phyloP scores from a whole-genome alignment of 2,113 vertebrate genomes.

The Lagenorhynchus albirostris region DNA sequence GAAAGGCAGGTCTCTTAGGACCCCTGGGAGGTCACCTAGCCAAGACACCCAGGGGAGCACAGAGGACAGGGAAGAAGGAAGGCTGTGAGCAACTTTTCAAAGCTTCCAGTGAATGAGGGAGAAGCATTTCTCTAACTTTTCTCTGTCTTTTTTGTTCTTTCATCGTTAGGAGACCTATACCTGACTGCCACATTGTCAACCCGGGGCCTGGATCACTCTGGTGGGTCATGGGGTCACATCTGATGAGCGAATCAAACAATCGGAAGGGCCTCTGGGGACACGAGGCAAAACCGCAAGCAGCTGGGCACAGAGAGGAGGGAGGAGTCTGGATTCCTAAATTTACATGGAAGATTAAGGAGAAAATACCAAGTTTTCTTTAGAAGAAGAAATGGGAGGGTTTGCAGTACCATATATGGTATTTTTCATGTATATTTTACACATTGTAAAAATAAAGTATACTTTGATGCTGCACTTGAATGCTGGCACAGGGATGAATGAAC shows the following conservation, averaged over 20 bases:
- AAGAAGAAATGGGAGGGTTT: not conserved
- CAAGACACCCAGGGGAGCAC: not conserved
- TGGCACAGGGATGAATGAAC: not conserved
- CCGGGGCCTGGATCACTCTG: not conserved
- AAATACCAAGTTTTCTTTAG: not conserved
- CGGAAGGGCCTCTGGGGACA: too few species aligned
- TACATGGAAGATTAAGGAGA: not conserved
- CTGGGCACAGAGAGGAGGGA: too few species aligned
- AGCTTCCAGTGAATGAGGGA: not conserved
- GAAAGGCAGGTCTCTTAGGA: not conserved
- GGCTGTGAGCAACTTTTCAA: not conserved
- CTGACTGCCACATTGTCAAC: not conserved
- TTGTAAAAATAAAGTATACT: not conserved
- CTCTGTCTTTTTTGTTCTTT: not conserved
- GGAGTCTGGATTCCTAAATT: not conserved
- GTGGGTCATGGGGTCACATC: not conserved
- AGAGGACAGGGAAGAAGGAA: not conserved
- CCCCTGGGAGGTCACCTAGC: not conserved
- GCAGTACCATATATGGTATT: not conserved
- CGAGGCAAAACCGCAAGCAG: too few species aligned
- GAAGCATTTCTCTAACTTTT: not conserved
- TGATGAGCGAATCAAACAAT: too few species aligned
- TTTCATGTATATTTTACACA: not conserved
- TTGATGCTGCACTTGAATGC: not conserved
- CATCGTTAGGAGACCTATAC: not conserved